Evolutionary conservation across 2,113 vertebrate genomes (phyloP), one percentile per base, ranked within the genome.

Genomic region (Zapornia atra): DNA sequence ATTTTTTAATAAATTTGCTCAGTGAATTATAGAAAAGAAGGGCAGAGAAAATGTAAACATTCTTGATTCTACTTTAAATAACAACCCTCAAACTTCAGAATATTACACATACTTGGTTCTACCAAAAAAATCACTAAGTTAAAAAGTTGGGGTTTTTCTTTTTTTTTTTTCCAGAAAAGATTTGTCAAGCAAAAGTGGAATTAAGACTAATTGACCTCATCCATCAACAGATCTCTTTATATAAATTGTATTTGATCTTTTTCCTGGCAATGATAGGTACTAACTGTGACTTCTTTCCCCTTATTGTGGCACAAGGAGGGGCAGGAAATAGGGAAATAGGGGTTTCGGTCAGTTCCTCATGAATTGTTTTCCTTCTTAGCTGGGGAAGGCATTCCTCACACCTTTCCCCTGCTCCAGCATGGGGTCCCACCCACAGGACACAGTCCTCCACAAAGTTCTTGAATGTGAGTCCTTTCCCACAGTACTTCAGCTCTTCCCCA

Each of bases 121-220:
- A 91, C 21, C 2, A 60, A 76, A 57, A 60, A 53, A 68, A 34
- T 17, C 6, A 68, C 16, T 10, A 57, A 44, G 3, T 50, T 38
- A 34, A 54, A 61, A 57, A 34, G 4, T 11, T 24, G 11, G 3
- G 2, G 0, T 2, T 17, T 63, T 79, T 25, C 4, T 63, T 40
- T 8, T 64, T 65, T 64, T 65, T 57, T 64, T 65, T 57, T n/a
- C 31, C 9, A 71, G 29, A 54, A 42, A 63, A 71, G 17, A 42
- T 21, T 50, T 63, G 12, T 59, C 33, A 85, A 38, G 19, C 6
- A 80, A 85, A 73, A 29, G 1, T 6, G 68, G 5, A 90, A 92
- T 24, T 15, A 33, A 38, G 10, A 50, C 33, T 66, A 80, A 68
- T 3, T n/a, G 15, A 76, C 20, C 15, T 79, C n/a, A 59, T 64